phyloP scores from a whole-genome alignment of 2,797 vertebrate species.

The Streptopelia turtur region DNA sequence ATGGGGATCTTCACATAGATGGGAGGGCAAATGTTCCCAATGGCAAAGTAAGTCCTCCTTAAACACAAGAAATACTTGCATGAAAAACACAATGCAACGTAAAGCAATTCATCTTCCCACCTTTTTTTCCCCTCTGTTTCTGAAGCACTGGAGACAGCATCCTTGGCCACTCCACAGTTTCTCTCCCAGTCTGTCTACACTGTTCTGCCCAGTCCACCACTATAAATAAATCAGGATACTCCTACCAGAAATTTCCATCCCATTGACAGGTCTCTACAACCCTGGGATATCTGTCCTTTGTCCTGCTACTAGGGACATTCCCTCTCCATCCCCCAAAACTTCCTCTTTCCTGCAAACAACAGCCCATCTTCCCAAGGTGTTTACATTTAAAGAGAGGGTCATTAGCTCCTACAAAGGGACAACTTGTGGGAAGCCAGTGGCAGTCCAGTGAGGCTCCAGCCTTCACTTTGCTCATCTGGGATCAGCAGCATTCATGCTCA shows the following conservation, averaged over 20 bases:
- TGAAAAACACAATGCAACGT: background rate
- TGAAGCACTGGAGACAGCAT: background rate
- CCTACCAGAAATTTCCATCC: background rate
- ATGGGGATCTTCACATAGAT: background rate
- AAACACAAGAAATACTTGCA: background rate
- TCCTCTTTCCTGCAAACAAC: background rate
- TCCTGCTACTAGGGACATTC: background rate
- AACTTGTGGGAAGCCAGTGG: background rate
- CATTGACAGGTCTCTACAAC: background rate
- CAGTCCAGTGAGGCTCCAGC: background rate
- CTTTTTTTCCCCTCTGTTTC: background rate
- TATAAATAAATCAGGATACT: background rate
- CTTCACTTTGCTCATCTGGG: background rate
- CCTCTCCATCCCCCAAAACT: background rate
- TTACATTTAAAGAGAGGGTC: background rate
- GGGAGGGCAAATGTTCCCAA: background rate
- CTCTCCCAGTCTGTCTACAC: background rate
- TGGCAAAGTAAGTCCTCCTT: background rate
- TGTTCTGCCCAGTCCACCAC: background rate
- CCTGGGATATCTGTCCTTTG: background rate
- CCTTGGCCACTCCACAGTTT: background rate
- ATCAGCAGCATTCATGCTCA: accelerated
- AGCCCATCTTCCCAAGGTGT: background rate
- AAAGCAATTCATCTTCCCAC: background rate
- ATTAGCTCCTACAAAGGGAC: background rate